phyloP scores from a whole-genome alignment of 2,113 vertebrate genomes.

The Anarrhichthys ocellatus region DNA sequence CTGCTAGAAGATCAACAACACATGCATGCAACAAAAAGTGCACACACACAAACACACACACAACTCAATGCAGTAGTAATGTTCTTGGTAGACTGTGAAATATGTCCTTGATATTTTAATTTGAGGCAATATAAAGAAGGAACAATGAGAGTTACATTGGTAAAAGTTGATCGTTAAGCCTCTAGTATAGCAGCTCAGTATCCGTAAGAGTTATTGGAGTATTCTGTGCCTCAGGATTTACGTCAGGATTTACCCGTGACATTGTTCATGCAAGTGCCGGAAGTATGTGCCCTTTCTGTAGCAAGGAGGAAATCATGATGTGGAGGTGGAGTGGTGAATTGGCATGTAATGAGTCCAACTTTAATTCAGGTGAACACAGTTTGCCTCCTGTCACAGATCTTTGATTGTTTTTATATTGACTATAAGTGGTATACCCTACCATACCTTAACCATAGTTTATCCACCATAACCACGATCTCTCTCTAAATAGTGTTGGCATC shows the following conservation, averaged over 20 bases:
- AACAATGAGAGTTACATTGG: background rate
- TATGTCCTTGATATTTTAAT: too few relatives aligned
- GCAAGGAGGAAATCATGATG: too few relatives aligned
- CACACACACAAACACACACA: constrained; percentile 9
- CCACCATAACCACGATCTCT: background rate
- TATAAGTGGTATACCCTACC: background rate
- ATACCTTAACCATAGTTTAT: background rate
- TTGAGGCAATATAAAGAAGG: too few relatives aligned
- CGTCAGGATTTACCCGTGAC: background rate
- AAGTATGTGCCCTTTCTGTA: background rate
- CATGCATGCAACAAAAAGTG: constrained; percentile 18
- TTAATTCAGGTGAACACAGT: too few relatives aligned
- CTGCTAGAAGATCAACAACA: constrained; percentile 58
- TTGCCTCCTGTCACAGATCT: too few relatives aligned
- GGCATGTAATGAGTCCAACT: too few relatives aligned
- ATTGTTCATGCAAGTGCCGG: background rate
- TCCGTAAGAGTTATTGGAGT: background rate
- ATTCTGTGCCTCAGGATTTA: background rate
- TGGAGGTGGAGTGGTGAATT: too few relatives aligned
- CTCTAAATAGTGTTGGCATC: too few relatives aligned
- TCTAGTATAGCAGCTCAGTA: background rate
- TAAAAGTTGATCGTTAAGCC: background rate
- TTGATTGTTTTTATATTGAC: too few relatives aligned
- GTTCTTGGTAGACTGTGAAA: background rate
- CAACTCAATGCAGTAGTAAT: constrained; percentile 10